Base-by-base conservation (phyloP, 2,113 vertebrate genomes). In the Bufo bufo region DNA sequence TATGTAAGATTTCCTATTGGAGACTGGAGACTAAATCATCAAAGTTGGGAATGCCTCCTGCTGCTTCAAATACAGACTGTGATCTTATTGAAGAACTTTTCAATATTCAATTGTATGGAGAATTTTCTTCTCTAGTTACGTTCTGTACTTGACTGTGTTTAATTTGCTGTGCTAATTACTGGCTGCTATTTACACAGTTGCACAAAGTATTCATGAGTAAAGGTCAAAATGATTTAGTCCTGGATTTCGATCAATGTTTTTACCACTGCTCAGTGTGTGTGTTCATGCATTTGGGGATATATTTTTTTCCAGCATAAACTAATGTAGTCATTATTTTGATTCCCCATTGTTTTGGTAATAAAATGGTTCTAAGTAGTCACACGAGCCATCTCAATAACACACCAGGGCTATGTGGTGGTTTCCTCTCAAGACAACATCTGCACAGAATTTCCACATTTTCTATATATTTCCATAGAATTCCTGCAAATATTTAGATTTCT, bases 121-220 rank as follows among this genome's bases (percentile, higher is more conserved):
- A 78, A 69, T 87, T 80, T 87, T 69, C 49, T 69, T 87, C 63
- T 87, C 63, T 23, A 80, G 16, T 80, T 87, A 9, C 49, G 43
- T 19, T 56, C 75, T 50, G 74, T 63, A 78, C 75, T 71, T 71
- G 49, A n/a, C 17, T 66, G 75, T 43, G 50, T 87, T 79, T 87
- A 71, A 87, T 80, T 45, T 58, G 17, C 33, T 56, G 45, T 6
- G 69, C 63, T 84, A 69, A 84, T 84, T 84, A 84, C 20, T 3
- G 20, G 63, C 23, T 71, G 82, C 61, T 84, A 84, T 84, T 84
- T 84, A 84, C 82, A 84, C 82, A 84, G 82, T 84, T 84, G 63
- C 82, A 84, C 82, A 71, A 84, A 84, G 49, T 50, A 54, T 84
- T 65, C 49, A 54, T 71, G 45, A 84, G 12, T 54, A 84, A 84